Evolutionary conservation across 1,140 invertebrate species (phyloP).

Genomic region (Oncopeltus fasciatus): DNA sequence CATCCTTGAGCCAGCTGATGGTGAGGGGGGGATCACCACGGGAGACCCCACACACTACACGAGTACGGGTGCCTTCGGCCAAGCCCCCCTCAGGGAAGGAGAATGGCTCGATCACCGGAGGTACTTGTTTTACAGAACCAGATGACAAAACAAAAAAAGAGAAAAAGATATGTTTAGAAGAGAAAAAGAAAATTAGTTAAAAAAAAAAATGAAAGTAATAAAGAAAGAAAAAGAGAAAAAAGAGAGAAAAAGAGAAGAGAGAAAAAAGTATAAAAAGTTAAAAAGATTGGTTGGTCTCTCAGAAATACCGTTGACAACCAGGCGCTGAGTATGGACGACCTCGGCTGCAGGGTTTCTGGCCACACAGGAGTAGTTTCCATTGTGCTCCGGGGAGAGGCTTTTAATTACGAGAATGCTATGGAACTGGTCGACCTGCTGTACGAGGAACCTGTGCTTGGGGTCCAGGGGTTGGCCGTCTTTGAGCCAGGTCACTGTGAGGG

Average conservation of each 20-base stretch:
- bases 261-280: no score
- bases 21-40: constrained; percentile 59
- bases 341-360: constrained; percentile 56
- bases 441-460: constrained; percentile 35
- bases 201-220: no score
- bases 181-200: constrained; percentile 2
- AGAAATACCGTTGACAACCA: constrained; percentile 60
- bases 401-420: constrained; percentile 66
- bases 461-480: constrained; percentile 55
- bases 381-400: constrained; percentile 58
- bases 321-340: constrained; percentile 53
- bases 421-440: constrained; percentile 58
- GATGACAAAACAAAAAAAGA: neutral
- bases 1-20: constrained; percentile 66
- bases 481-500: constrained; percentile 58
- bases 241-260: constrained; percentile 24
- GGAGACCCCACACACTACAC: constrained; percentile 70
- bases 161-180: constrained; percentile 3
- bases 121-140: constrained; percentile 46
- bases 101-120: constrained; percentile 71
- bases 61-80: constrained; percentile 67
- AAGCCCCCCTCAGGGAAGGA: constrained; percentile 59
- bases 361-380: constrained; percentile 61
- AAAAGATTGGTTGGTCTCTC: constrained; percentile 20
- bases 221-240: constrained; percentile 20